phyloP scores from a whole-genome alignment of 2,888 invertebrate species.

The Homarus gammarus region DNA sequence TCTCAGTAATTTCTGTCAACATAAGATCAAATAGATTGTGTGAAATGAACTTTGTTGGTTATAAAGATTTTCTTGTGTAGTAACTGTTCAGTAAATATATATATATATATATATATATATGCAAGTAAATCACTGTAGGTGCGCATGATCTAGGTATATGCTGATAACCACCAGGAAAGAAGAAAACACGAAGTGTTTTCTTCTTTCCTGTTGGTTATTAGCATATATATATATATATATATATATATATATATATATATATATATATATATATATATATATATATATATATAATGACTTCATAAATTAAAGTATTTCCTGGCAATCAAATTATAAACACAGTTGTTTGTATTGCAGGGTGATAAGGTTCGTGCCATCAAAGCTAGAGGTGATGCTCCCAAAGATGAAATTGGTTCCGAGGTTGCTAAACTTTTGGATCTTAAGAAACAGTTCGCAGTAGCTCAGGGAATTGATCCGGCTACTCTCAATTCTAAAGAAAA shows the following conservation, averaged over 20 bases:
- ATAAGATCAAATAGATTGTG: too few species aligned
- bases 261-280: conserved; percentile 37
- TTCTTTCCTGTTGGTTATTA: too few species aligned
- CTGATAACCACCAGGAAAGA: background rate
- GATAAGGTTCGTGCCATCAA: conserved; percentile 88
- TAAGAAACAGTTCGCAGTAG: conserved; percentile 84
- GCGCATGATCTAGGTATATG: too few species aligned
- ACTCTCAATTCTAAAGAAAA: conserved; percentile 49
- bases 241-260: conserved; percentile 32
- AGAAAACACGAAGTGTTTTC: too few species aligned
- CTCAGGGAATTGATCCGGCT: conserved; percentile 67
- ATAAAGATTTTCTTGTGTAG: background rate
- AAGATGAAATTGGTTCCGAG: conserved; percentile 88
- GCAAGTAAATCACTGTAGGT: conserved; percentile 3
- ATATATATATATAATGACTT: conserved; percentile 10
- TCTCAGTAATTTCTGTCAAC: too few species aligned
- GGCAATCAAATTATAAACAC: background rate
- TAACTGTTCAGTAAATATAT: background rate
- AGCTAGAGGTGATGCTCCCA: conserved; percentile 85
- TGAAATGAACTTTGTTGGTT: too few species aligned
- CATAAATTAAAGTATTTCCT: too few species aligned
- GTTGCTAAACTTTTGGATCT: conserved; percentile 86
- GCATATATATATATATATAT: conserved; percentile 32
- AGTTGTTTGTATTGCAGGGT: conserved; percentile 81
- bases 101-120: conserved; percentile 35